These are phyloP conservation scores for Xyrauchen texanus DNA, from an alignment of 2,113 vertebrate species.

Conservation along the genomic window DNA sequence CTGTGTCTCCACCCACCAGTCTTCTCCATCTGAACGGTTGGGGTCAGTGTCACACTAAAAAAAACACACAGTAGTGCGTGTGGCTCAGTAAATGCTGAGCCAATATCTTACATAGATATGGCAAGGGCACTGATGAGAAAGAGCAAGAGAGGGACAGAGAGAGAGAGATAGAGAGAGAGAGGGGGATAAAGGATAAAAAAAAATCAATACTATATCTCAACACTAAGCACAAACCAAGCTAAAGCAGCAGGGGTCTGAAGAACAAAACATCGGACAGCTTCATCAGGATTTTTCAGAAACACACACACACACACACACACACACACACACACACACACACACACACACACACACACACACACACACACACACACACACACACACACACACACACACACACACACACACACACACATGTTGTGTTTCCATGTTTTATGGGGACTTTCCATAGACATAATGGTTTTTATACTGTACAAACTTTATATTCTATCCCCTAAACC, in stretches of 20 bases:
- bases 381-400: too few species aligned
- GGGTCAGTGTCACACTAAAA: conserved; percentile 49
- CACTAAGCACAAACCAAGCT: conserved; percentile 77
- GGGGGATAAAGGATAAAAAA: conserved; percentile 59
- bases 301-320: conserved; percentile 47
- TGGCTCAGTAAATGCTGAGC: conserved; percentile 26
- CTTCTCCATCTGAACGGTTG: conserved; percentile 49
- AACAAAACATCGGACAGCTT: conserved; percentile 78
- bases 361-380: too few species aligned
- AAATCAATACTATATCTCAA: conserved; percentile 80
- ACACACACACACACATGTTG: too few species aligned
- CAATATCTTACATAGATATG: conserved; percentile 32
- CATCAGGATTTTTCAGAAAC: conserved; percentile 71
- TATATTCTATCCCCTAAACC: too few species aligned
- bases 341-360: too few species aligned
- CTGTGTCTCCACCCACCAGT: conserved; percentile 18
- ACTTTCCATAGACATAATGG: too few species aligned
- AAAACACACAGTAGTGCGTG: conserved; percentile 23
- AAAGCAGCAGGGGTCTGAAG: conserved; percentile 79
- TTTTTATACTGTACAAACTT: too few species aligned
- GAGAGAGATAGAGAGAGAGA: too few species aligned
- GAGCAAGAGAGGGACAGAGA: neutral
- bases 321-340: too few species aligned
- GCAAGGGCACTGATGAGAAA: conserved; percentile 40
- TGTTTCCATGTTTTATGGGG: too few species aligned